Conservation (phyloP, 2,888 invertebrate species). For the Ochropacha duplaris region DNA sequence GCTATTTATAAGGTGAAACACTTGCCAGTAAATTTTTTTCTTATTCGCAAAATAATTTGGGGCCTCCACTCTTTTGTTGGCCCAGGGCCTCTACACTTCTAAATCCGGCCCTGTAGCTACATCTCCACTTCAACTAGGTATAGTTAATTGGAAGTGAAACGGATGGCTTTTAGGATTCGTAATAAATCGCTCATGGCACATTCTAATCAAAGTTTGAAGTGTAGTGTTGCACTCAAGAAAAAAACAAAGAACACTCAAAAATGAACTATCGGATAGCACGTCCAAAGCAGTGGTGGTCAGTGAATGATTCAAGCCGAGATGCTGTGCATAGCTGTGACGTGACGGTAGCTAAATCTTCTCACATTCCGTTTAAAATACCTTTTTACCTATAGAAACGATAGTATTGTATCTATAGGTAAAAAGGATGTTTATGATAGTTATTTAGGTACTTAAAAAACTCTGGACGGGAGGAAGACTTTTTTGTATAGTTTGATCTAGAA, state of each 20-base stretch:
- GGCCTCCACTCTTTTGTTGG: no score
- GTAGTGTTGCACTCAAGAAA: slow-evolving; percentile 27
- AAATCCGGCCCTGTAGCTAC: no score
- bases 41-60: no score
- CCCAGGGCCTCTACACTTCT: no score
- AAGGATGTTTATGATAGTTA: no score
- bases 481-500: not conserved
- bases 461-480: no score
- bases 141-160: no score
- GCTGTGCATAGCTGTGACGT: slow-evolving; percentile 47
- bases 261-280: slow-evolving; percentile 42
- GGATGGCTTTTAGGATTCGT: slow-evolving; percentile 10
- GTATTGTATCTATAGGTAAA: no score
- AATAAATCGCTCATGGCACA: not conserved
- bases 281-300: slow-evolving; percentile 53
- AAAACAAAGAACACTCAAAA: slow-evolving; percentile 21
- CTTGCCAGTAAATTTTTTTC: no score
- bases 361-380: slow-evolving; percentile 5
- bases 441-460: no score
- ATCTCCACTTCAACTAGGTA: no score
- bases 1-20: no score
- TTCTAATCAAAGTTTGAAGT: slow-evolving; percentile 3
- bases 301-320: slow-evolving; percentile 58
- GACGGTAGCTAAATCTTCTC: slow-evolving; percentile 26
- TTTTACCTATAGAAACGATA: not conserved